A percentile compares a stretch with the other conserved stretches of the same genome.
These are phyloP conservation scores for Diplazon laetatorius DNA, from an alignment of 2,888 invertebrate species.

Conservation along the genomic window DNA sequence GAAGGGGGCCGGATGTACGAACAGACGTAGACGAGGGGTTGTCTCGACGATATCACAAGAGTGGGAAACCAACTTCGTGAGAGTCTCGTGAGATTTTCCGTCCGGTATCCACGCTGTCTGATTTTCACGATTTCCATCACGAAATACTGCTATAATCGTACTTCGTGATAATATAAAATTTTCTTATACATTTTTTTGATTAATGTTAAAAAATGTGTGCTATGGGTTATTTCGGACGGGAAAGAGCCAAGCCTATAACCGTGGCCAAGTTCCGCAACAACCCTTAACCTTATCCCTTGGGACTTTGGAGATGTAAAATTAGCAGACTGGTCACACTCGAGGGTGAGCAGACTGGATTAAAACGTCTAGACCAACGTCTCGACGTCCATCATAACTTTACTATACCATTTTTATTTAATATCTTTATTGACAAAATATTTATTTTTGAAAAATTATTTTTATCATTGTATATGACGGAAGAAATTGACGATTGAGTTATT, in stretches of 20 bases:
- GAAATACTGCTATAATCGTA: not conserved
- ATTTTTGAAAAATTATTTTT: slow-evolving; percentile 12
- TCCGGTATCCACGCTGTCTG: slow-evolving; percentile 15
- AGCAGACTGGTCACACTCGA: not conserved
- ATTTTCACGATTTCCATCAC: not conserved
- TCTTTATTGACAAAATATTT: too few relatives aligned
- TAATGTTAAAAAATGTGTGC: too few relatives aligned
- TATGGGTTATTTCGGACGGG: not conserved
- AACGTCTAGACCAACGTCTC: slow-evolving; percentile 17
- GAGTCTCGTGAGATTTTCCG: slow-evolving; percentile 30
- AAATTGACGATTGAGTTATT: too few relatives aligned
- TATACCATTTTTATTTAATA: not conserved
- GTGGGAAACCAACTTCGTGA: slow-evolving; percentile 22
- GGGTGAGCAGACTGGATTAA: not conserved
- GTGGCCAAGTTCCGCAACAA: slow-evolving; percentile 3
- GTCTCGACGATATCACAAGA: slow-evolving; percentile 24
- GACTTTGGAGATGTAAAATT: slow-evolving; percentile 8
- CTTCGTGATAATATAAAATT: not conserved
- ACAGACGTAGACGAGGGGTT: slow-evolving; percentile 35
- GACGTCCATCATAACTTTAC: slow-evolving; percentile 12
- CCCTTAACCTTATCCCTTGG: slow-evolving; percentile 28
- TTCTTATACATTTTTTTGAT: too few relatives aligned
- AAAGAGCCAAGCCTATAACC: not conserved
- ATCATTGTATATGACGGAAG: not conserved
- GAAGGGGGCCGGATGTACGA: too few relatives aligned